Evolutionary conservation across 2,113 vertebrate genomes (phyloP).

Genomic region (Anoplopoma fimbria): DNA sequence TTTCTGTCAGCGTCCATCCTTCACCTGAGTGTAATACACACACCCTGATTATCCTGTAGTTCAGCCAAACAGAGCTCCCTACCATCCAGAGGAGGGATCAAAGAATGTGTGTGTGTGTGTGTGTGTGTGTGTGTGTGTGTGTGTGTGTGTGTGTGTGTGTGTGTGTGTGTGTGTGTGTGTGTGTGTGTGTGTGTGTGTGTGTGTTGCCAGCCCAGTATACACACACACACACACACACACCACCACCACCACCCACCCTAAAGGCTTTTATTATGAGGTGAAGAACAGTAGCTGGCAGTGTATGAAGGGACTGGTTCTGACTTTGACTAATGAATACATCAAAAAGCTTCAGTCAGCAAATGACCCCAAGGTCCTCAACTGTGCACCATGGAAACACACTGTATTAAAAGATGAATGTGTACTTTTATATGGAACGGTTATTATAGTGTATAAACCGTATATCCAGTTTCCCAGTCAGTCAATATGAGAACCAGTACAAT

Average conservation of each 20-base stretch:
- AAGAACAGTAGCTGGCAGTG: conserved; percentile 67
- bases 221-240: conserved; percentile 5
- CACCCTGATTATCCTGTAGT: conserved; percentile 5
- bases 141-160: not conserved
- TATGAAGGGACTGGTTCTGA: conserved; percentile 36
- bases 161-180: not conserved
- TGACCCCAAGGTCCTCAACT: not conserved
- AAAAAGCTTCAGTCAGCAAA: conserved; percentile 35
- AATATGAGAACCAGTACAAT: not conserved
- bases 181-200: not conserved
- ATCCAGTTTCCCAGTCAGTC: not conserved
- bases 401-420: not conserved
- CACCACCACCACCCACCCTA: too few species aligned
- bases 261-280: conserved; percentile 71
- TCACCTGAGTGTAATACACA: conserved; percentile 39
- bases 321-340: conserved; percentile 58
- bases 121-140: not conserved
- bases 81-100: conserved; percentile 44
- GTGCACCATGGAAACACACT: not conserved
- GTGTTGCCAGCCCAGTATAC: not conserved
- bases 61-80: conserved; percentile 32
- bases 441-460: not conserved
- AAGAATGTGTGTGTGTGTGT: conserved; percentile 33
- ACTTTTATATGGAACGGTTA: not conserved
- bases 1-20: conserved; percentile 55